Conservation (phyloP, 2,113 vertebrate species). For the Carassius carassius region DNA sequence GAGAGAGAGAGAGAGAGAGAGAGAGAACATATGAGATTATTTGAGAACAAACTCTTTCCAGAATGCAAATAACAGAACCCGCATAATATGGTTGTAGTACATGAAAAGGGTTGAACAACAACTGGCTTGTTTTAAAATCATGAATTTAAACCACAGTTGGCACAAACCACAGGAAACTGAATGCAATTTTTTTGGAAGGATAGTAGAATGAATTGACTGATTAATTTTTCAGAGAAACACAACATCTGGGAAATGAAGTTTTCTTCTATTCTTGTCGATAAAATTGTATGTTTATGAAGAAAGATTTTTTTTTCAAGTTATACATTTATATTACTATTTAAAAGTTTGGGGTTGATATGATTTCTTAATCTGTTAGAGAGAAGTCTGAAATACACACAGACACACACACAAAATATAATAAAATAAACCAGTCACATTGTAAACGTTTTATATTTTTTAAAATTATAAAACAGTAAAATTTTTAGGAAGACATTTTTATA, state of each 20-base stretch:
- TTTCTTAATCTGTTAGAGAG: neutral
- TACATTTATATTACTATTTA: neutral
- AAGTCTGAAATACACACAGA: neutral
- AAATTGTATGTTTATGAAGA: neutral
- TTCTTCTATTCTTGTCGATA: neutral
- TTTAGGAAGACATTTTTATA: neutral
- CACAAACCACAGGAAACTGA: neutral
- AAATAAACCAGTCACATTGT: neutral
- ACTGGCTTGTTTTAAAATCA: neutral
- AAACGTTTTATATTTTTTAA: neutral
- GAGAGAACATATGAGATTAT: neutral
- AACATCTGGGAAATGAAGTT: neutral
- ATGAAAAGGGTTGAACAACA: neutral
- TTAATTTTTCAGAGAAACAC: neutral
- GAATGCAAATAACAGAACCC: neutral
- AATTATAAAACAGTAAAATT: neutral
- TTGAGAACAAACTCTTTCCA: neutral
- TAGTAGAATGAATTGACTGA: neutral
- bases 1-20: too few species aligned
- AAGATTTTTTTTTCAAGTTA: neutral
- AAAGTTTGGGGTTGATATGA: neutral
- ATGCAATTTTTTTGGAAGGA: neutral
- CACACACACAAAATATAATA: too few species aligned
- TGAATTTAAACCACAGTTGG: neutral
- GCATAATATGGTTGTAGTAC: neutral